These are phyloP conservation scores for Notothenia rossii DNA, from an alignment of 2,113 vertebrate species.

Conservation along the genomic window DNA sequence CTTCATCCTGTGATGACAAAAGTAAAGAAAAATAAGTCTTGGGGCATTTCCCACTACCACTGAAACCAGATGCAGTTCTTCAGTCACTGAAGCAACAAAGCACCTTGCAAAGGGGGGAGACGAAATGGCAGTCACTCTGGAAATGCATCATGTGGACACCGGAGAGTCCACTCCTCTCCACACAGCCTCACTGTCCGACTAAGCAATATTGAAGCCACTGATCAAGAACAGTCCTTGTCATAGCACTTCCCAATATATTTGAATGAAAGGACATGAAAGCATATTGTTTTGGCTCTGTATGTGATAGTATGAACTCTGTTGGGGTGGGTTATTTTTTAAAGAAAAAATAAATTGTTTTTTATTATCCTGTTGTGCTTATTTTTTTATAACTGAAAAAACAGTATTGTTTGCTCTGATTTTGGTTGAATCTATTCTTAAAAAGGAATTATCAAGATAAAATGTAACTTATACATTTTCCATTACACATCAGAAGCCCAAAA, in stretches of 20 bases:
- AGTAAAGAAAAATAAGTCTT: conserved; percentile 54
- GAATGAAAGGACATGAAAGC: conserved; percentile 80
- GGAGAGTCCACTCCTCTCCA: conserved; percentile 68
- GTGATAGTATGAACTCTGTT: conserved; percentile 84
- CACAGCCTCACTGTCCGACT: conserved; percentile 80
- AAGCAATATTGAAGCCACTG: conserved; percentile 87
- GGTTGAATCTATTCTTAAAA: not conserved
- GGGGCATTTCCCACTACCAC: conserved; percentile 61
- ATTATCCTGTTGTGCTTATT: conserved; percentile 59
- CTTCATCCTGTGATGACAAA: conserved; percentile 58
- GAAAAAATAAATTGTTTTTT: conserved; percentile 87
- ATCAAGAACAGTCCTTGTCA: conserved; percentile 83
- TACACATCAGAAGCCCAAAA: no score
- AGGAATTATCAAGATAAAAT: no score
- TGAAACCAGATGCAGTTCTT: conserved; percentile 84
- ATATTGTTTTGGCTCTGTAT: conserved; percentile 84
- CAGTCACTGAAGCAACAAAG: conserved; percentile 82
- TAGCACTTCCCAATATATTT: conserved; percentile 86
- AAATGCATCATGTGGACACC: conserved; percentile 73
- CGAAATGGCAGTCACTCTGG: conserved; percentile 65
- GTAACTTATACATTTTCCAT: no score
- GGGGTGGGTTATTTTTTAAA: conserved; percentile 87
- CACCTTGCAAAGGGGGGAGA: conserved; percentile 74
- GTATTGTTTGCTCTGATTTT: not conserved
- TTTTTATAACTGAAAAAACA: not conserved